phyloP scores from a whole-genome alignment of 2,113 vertebrate genomes.

The Holacanthus passer region DNA sequence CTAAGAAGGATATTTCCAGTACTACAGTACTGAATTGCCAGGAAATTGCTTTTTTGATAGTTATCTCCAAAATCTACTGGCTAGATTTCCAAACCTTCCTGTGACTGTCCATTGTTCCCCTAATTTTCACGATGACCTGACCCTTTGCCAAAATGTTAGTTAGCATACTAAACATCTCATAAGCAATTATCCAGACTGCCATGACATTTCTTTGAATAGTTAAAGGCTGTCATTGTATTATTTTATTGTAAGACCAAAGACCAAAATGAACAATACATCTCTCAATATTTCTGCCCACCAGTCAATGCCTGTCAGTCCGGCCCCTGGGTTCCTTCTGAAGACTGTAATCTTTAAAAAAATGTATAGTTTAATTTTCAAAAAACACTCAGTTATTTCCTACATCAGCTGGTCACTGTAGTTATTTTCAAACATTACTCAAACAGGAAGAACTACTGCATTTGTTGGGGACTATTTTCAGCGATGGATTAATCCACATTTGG shows the following conservation, averaged over 20 bases:
- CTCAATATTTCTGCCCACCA: neutral
- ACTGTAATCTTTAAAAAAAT: neutral
- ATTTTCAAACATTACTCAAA: neutral
- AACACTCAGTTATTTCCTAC: neutral
- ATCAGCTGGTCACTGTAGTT: neutral
- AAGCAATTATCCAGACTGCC: neutral
- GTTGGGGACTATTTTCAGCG: neutral
- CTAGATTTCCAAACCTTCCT: neutral
- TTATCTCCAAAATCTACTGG: neutral
- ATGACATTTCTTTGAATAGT: neutral
- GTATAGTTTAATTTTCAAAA: neutral
- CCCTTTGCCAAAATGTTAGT: neutral
- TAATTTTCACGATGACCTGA: neutral
- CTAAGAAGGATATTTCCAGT: neutral
- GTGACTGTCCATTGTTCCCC: neutral
- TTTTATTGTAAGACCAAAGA: neutral
- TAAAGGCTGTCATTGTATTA: neutral
- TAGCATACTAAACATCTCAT: neutral
- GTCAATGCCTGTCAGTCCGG: neutral
- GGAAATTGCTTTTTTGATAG: neutral
- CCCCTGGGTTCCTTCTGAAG: neutral
- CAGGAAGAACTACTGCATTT: neutral
- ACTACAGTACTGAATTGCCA: neutral
- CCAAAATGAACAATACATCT: neutral
- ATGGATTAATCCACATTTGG: neutral